Conservation (phyloP, 2,113 vertebrate genomes). For the Prunella fulvescens region DNA sequence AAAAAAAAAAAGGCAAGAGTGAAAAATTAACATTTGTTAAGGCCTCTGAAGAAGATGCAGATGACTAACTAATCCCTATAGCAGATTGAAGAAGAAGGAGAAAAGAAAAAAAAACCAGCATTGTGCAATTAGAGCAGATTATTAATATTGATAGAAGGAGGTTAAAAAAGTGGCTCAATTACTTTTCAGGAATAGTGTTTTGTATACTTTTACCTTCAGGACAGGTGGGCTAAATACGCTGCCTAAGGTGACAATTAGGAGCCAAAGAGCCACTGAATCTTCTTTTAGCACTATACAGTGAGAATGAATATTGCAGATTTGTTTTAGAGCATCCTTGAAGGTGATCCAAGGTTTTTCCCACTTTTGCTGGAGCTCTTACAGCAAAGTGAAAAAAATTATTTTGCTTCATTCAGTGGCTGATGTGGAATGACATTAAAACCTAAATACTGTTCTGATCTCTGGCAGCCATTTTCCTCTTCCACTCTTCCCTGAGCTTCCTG, state of each 20-base stretch:
- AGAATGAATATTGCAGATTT: background rate
- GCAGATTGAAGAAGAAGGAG: slow-evolving; percentile 13
- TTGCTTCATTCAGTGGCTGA: background rate
- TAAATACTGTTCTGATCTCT: background rate
- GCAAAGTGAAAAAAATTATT: background rate
- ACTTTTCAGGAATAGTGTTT: background rate
- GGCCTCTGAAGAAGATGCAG: slow-evolving; percentile 30
- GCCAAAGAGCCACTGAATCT: background rate
- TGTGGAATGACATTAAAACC: background rate
- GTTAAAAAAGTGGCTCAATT: background rate
- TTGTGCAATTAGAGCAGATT: background rate
- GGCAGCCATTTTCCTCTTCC: background rate
- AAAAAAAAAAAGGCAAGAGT: background rate
- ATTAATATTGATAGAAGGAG: slow-evolving; percentile 39
- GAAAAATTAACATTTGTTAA: slow-evolving; percentile 53
- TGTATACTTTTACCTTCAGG: background rate
- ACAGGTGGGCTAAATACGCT: slow-evolving; percentile 17
- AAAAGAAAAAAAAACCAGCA: background rate
- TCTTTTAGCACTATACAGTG: background rate
- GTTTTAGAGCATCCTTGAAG: background rate
- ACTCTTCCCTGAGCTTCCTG: background rate
- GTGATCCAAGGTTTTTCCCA: background rate
- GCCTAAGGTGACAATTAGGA: slow-evolving; percentile 13
- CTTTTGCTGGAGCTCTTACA: background rate
- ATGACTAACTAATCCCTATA: slow-evolving; percentile 39